Base-by-base conservation (phyloP, 2,113 vertebrate genomes). In the Rana temporaria region DNA sequence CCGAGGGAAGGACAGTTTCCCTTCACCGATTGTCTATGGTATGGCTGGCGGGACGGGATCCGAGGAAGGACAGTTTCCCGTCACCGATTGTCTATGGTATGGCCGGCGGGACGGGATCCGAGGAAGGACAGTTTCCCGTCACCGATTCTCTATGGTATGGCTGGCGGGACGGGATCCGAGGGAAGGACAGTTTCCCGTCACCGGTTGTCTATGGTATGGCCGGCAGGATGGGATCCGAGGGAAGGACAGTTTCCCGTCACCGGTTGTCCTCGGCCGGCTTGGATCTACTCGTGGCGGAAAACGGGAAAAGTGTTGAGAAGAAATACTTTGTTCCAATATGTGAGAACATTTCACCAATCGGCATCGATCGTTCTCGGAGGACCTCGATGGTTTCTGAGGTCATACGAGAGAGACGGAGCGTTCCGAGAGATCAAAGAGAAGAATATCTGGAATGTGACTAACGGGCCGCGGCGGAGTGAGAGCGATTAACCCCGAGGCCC, bases 351-450 rank as follows among this genome's bases (percentile, higher is more conserved):
- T n/a, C 19, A n/a, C 38, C 3, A 6, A 24, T 11, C 9, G 6
- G 22, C 16, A 7, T 38, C 20, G 16, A 48, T 6, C 16, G 20
- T 42, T 22, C 48, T 52, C 53, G 55, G 22, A 14, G 68, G 68
- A 20, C n/a, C 20, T 20, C 19, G 20, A 70, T 26, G 26, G 55
- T 60, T 56, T 53, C 53, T 48, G 16, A 32, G 15, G 22, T 62
- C 30, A 32, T 24, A n/a, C n/a, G n/a, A n/a, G n/a, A n/a, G n/a
- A 59, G 71, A n/a, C 17, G 19, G 53, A 18, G n/a, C 30, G 22
- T 74, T 73, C 15, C 12, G 17, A 32, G 56, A 38, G 56, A 75
- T 75, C 4, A 62, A 75, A 75, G 57, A 16, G 6, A 22, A 20
- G 1, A 75, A 14, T 20, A 18, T 34, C 26, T 8, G 56, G 32